Evolutionary conservation across 2,888 invertebrate genomes (phyloP).

Genomic region (Leptinotarsa juncta): DNA sequence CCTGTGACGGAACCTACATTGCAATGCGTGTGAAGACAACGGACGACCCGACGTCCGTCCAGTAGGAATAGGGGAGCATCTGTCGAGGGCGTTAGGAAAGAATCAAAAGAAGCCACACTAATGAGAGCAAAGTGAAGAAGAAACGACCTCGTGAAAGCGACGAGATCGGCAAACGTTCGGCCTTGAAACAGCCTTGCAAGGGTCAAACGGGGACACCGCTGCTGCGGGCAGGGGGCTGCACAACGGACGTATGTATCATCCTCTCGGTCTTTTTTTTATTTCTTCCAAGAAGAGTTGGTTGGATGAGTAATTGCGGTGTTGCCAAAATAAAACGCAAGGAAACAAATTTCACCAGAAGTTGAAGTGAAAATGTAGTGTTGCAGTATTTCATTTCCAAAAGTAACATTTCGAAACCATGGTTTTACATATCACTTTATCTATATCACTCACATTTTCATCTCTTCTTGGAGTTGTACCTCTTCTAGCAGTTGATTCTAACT

Average conservation of each 20-base stretch:
- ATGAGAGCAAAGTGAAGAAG: slow-evolving; percentile 63
- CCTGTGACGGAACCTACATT: neutral
- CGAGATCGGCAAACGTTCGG: slow-evolving; percentile 66
- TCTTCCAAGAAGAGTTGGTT: slow-evolving; percentile 12
- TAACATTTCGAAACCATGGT: no score
- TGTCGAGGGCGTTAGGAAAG: slow-evolving; percentile 44
- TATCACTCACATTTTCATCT: no score
- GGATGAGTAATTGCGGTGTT: slow-evolving; percentile 23
- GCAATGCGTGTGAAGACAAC: neutral
- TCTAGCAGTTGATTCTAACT: no score
- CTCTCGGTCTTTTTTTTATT: slow-evolving; percentile 20
- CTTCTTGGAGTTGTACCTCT: no score
- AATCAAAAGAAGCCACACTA: slow-evolving; percentile 53
- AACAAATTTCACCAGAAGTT: neutral
- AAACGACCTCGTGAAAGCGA: slow-evolving; percentile 58
- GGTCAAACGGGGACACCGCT: slow-evolving; percentile 59
- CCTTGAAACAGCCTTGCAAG: slow-evolving; percentile 67
- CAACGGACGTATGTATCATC: slow-evolving; percentile 18
- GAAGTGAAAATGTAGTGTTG: neutral
- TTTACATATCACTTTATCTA: no score
- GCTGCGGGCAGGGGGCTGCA: slow-evolving; percentile 32
- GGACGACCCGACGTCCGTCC: neutral
- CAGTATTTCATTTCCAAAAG: neutral
- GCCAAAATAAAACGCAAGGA: slow-evolving; percentile 3
- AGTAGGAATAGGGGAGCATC: neutral